phyloP scores from a whole-genome alignment of 2,113 vertebrate genomes.

The Cheilinus undulatus region DNA sequence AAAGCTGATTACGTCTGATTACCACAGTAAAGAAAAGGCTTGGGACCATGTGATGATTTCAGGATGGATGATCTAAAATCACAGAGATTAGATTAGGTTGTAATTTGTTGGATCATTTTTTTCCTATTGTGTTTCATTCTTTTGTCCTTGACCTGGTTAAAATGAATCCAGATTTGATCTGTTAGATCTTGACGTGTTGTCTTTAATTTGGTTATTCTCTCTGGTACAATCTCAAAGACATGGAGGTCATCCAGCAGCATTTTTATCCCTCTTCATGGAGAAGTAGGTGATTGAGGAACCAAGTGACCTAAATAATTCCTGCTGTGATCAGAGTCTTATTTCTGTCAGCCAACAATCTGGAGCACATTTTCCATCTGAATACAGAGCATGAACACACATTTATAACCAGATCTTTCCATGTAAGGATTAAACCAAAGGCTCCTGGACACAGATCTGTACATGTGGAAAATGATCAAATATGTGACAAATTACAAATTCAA shows the following conservation, averaged over 20 bases:
- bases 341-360: constrained; percentile 27
- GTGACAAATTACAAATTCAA: no score
- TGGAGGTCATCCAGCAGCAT: constrained; percentile 24
- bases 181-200: background rate
- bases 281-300: constrained; percentile 5
- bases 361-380: constrained; percentile 3
- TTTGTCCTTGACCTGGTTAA: background rate
- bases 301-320: constrained; percentile 27
- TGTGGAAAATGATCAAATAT: no score
- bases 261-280: background rate
- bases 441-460: background rate
- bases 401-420: background rate
- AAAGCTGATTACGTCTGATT: constrained; percentile 12
- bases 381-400: background rate
- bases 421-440: background rate
- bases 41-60: background rate
- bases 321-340: constrained; percentile 18
- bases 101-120: no score
- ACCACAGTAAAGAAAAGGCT: background rate
- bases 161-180: background rate
- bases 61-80: background rate
- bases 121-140: no score
- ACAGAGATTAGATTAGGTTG: no score
- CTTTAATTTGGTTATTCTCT: constrained; percentile 20
- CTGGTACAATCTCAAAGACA: constrained; percentile 26